Base-by-base conservation (phyloP, 92 coral and sea anemone species). In the Parazoanthus swiftii region DNA sequence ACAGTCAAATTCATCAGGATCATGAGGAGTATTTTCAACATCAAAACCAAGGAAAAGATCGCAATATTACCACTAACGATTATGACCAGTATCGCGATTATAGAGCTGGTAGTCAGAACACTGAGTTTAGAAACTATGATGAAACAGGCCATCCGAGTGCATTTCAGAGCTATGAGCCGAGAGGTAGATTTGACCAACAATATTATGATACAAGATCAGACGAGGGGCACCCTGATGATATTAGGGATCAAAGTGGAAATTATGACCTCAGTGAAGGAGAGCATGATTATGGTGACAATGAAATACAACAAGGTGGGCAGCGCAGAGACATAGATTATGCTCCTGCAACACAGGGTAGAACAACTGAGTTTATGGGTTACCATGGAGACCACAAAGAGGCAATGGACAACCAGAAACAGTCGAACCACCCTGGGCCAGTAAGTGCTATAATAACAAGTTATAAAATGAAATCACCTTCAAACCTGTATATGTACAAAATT, bases 101-200 rank as follows among this genome's bases (percentile, higher is more conserved):
- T 73, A 79, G 25, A 6, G 88, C 80, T 87, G 90, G 76, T 35
- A 54, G 74, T 6, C 71, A 67, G 51, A 89, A 77, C 35, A 85
- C 79, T 85, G 83, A 77, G 26, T 90, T 88, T 88, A 82, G 93
- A 42, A 88, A 91, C 11, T 84, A 71, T 26, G 79, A 71, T 6
- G 44, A 84, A 10, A 46, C 67, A 1, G 37, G 79, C 10, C 77
- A 48, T n/a, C 87, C 79, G 6, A 84, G 79, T 84, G 87, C 87
- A 84, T 84, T 84, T 71, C 87, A 82, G 76, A 82, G 56, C 36
- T 66, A 66, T 42, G 76, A 37, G 3, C 86, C 77, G 2, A 43
- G 48, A 59, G 79, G 26, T 71, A 33, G 87, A 46, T 44, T 46
- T 84, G 87, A 76, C 23, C 11, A 1, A 25, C 80, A 42, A 1